A percentile compares a stretch with the other conserved stretches of the same genome.
These are phyloP conservation scores for Sisor rabdophorus DNA, from an alignment of 2,113 vertebrate species.

Conservation along the genomic window DNA sequence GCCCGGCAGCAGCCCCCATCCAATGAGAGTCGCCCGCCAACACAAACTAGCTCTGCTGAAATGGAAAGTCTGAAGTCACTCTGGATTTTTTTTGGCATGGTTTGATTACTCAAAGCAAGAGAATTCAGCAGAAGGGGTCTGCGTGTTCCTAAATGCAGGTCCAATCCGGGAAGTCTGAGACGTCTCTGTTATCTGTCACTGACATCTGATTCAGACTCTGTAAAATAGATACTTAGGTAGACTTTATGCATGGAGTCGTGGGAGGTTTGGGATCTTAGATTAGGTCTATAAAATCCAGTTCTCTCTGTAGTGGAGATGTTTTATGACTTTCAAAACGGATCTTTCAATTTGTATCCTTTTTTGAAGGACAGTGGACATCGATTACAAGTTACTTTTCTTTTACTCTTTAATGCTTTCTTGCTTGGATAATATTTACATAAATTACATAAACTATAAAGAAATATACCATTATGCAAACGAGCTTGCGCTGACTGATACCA, in stretches of 20 bases:
- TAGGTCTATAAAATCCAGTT: slow-evolving; percentile 17
- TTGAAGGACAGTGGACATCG: neutral
- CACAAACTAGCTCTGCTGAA: slow-evolving; percentile 50
- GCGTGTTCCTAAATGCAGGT: slow-evolving; percentile 31
- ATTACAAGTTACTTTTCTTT: neutral
- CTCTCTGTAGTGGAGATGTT: slow-evolving; percentile 3
- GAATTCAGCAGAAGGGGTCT: slow-evolving; percentile 42
- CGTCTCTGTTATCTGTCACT: slow-evolving; percentile 44
- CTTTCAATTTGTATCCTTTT: neutral
- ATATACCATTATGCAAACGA: neutral
- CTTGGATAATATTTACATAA: neutral
- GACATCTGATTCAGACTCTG: slow-evolving; percentile 4
- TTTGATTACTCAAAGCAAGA: slow-evolving; percentile 49
- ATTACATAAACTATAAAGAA: slow-evolving; percentile 1
- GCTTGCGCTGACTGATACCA: neutral
- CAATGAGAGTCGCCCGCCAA: slow-evolving; percentile 44
- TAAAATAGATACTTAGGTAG: neutral
- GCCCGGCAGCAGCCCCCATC: slow-evolving; percentile 45
- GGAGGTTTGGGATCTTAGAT: slow-evolving; percentile 23
- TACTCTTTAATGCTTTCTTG: neutral
- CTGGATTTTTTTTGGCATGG: slow-evolving; percentile 45
- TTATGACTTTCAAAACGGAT: neutral
- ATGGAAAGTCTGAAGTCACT: slow-evolving; percentile 55
- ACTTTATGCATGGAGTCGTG: neutral
- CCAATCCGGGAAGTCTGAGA: slow-evolving; percentile 28